These are phyloP conservation scores for Rynchops niger DNA, from an alignment of 2,113 vertebrate species.

Conservation along the genomic window DNA sequence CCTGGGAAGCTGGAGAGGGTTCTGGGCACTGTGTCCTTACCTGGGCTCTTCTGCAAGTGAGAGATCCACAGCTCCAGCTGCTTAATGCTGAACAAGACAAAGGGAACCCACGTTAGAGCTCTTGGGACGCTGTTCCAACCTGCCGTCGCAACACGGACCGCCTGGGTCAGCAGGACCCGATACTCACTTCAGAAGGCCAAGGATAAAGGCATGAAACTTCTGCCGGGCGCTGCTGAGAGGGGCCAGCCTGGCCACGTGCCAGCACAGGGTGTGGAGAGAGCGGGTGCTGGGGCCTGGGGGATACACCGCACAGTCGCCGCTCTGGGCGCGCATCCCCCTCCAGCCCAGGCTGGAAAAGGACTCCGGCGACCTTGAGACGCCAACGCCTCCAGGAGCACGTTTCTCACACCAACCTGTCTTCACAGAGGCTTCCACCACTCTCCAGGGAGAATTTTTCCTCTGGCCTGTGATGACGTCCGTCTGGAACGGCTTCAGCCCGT, in stretches of 20 bases:
- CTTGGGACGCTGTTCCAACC: background rate
- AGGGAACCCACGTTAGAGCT: background rate
- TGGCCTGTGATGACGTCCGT: slow-evolving; percentile 93
- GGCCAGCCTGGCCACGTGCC: slow-evolving; percentile 80
- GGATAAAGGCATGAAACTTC: slow-evolving; percentile 91
- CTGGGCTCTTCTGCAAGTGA: slow-evolving; percentile 86
- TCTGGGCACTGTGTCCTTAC: slow-evolving; percentile 56
- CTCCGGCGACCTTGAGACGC: background rate
- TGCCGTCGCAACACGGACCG: accelerated
- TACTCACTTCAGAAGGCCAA: slow-evolving; percentile 93
- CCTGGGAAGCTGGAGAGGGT: background rate
- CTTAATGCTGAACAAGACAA: slow-evolving; percentile 78
- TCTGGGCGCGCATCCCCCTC: background rate
- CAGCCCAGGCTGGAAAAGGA: accelerated
- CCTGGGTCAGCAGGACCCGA: background rate
- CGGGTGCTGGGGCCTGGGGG: slow-evolving; percentile 77
- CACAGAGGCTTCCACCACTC: slow-evolving; percentile 88
- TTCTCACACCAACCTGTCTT: slow-evolving; percentile 76
- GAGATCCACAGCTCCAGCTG: slow-evolving; percentile 90
- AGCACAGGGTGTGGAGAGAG: slow-evolving; percentile 80
- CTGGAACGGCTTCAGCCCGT: slow-evolving; percentile 92
- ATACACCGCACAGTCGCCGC: background rate
- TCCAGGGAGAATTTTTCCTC: slow-evolving; percentile 89
- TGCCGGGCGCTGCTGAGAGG: slow-evolving; percentile 85
- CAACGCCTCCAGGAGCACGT: accelerated